Evolutionary conservation across 1,140 invertebrate genomes (phyloP), one percentile per base, ranked within the genome.

Genomic region (Solenopsis fugax): DNA sequence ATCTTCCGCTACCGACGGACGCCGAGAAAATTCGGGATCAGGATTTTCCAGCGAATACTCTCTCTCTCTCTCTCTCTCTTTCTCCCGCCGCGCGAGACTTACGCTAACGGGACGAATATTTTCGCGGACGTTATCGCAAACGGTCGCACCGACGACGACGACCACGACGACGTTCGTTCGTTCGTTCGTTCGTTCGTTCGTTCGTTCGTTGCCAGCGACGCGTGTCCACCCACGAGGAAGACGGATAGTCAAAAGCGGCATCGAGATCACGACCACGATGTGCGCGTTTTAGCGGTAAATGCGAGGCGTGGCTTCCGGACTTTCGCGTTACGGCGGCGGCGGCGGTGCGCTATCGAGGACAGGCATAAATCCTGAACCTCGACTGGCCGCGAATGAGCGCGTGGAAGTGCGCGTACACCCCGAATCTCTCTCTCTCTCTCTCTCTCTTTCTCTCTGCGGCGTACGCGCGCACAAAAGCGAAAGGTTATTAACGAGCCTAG

Each of bases 401-500:
- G 37, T n/a, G 52, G 50, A 80, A 67, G 41, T 18, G 60, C 58
- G 24, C 48, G 34, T 77, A 48, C 58, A 64, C n/a, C 62, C 45
- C 16, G 7, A 5, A 13, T 41, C 41, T 41, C 41, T 41, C 41
- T 41, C 41, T 41, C 41, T 41, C 41, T 41, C 41, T 5, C 41
- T 41, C 4, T 5, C 41, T 41, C 41, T 41, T 24, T 58, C 56
- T 12, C 62, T 18, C 29, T 50, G 54, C 65, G 12, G 24, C 52
- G 50, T 73, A 50, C 67, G 41, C 21, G 54, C 69, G 56, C 24
- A 84, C 69, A 84, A 84, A 84, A 84, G 80, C 80, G 80, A 84
- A 84, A 84, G 80, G 80, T 84, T 84, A 84, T 84, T 84, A 81
- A 75, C 67, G 86, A 75, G 65, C 62, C 48, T 50, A 75, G 89